Evolutionary conservation across 2,113 vertebrate genomes (phyloP), one percentile per base, ranked within the genome.

Genomic region (Ibidorhyncha struthersii): DNA sequence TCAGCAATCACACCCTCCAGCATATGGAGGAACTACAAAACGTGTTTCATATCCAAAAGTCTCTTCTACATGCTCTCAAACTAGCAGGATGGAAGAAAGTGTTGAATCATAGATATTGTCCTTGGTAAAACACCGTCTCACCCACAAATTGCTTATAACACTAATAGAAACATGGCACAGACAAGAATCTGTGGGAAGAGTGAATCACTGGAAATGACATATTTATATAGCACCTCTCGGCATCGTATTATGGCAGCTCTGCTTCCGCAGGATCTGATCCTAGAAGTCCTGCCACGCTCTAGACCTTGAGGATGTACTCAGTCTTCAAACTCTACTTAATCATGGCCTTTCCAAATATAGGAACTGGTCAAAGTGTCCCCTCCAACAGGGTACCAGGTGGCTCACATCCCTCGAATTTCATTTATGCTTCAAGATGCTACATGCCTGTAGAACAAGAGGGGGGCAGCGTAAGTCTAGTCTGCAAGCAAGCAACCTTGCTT

Each of bases 191-290:
- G 92, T 93, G 95, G 95, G 95, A 93, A 90, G 94, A 88, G 74
- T 96, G 96, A 96, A 74, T 97, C 95, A 97, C 74, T 97, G 88
- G 85, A 83, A 97, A 93, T 41, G 87, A 86, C 84, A 94, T 94
- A 93, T 94, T 96, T 96, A 88, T 85, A 50, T 56, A 91, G 80
- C 74, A 92, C 38, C 78, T 86, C 73, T 96, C 9, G 1, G 89
- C 63, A 55, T 30, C 8, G 1, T 66, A 43, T 91, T 77, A 70
- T 56, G 74, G 81, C 74, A 91, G 25, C 40, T 66, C 62, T 70
- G 50, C 72, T 94, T 70, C 74, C 26, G 3, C 6, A 2, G 45
- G 10, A 88, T 74, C 36, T 19, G 12, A 43, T 90, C 50, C 71
- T 82, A 34, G 67, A 90, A 71, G 85, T 87, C 58, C 22, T 63